Evolutionary conservation across 2,888 invertebrate genomes (phyloP).

Genomic region (Spilosoma lubricipeda): DNA sequence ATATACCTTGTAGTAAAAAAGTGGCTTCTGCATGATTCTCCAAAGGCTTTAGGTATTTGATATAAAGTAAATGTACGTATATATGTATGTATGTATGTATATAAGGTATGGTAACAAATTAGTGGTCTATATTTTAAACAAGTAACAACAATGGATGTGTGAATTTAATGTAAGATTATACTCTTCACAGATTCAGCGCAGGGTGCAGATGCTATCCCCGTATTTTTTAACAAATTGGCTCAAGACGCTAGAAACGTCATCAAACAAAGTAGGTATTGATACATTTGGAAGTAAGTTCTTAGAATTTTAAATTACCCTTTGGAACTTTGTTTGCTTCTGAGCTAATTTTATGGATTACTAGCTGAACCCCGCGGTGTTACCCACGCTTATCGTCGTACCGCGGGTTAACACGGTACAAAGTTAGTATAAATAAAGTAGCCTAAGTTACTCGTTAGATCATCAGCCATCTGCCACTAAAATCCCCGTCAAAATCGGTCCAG

Average conservation of each 20-base stretch:
- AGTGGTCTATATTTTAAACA: background rate
- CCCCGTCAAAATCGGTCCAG: no score
- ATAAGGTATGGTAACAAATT: background rate
- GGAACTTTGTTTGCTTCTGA: background rate
- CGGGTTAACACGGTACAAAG: no score
- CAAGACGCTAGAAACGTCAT: background rate
- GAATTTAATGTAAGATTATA: background rate
- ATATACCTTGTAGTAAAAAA: no score
- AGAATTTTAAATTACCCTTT: background rate
- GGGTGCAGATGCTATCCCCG: background rate
- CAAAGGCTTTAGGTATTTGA: background rate
- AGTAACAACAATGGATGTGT: background rate
- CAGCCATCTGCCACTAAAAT: no score
- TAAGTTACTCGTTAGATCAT: no score
- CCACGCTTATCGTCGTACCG: no score
- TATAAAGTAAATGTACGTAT: no score
- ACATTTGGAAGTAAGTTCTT: background rate
- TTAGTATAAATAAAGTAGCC: no score
- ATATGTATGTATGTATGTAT: no score
- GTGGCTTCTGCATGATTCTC: background rate
- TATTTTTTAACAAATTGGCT: background rate
- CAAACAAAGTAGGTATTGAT: background rate
- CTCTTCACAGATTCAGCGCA: background rate
- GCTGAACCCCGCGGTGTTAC: no score
- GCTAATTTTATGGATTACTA: no score